Evolutionary conservation across 2,888 invertebrate genomes (phyloP).

Genomic region (Tiliacea aurago): DNA sequence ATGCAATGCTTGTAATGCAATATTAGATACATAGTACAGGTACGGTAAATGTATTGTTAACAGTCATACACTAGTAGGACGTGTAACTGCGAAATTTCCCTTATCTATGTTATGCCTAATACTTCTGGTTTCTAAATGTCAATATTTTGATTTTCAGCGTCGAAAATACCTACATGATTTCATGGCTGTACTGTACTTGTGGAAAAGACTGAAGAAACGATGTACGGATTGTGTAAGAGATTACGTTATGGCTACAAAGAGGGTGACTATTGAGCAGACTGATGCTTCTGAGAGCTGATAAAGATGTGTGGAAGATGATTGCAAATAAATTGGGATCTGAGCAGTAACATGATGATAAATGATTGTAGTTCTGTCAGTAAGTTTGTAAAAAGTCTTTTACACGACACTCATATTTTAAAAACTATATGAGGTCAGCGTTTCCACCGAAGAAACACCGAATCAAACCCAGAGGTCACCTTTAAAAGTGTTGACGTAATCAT

Average conservation of each 20-base stretch:
- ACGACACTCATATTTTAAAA: too few species aligned
- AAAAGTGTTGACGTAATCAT: too few species aligned
- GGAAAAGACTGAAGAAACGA: too few species aligned
- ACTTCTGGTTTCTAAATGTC: constrained; percentile 8
- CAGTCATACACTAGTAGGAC: neutral
- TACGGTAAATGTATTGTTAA: neutral
- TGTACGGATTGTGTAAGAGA: neutral
- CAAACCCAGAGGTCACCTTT: too few species aligned
- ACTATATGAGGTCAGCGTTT: too few species aligned
- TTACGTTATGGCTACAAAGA: neutral
- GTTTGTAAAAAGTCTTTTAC: too few species aligned
- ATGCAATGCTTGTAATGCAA: too few species aligned
- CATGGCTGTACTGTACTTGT: neutral
- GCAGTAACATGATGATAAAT: neutral
- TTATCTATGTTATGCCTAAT: constrained; percentile 11
- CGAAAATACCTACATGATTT: neutral
- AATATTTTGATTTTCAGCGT: constrained; percentile 11
- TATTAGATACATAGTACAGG: neutral
- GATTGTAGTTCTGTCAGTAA: too few species aligned
- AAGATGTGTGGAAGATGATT: neutral
- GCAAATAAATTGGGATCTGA: neutral
- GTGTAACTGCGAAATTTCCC: constrained; percentile 2
- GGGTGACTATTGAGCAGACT: neutral
- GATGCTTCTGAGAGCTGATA: too few species aligned
- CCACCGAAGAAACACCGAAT: too few species aligned